phyloP scores from a whole-genome alignment of 2,797 vertebrate species.

The Mustela erminea region DNA sequence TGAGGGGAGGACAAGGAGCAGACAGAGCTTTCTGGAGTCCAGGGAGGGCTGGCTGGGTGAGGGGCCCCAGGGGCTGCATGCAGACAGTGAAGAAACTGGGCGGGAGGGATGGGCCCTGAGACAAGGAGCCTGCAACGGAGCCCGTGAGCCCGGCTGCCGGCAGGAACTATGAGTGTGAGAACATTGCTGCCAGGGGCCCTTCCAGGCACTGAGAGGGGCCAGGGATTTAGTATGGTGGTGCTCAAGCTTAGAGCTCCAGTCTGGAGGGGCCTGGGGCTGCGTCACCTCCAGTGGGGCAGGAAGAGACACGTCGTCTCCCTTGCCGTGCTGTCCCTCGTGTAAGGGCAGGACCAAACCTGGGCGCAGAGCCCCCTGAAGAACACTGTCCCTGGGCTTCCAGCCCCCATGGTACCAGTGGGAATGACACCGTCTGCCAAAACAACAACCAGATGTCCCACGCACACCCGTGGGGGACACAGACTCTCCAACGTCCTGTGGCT shows the following conservation, averaged over 20 bases:
- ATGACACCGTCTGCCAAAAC: not conserved
- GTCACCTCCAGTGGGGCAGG: not conserved
- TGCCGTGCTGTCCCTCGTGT: not conserved
- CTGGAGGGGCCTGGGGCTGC: not conserved
- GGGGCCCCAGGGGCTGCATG: not conserved
- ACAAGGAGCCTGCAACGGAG: not conserved
- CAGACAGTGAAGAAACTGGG: not conserved
- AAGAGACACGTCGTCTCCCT: accelerated
- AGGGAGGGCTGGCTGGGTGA: too few species aligned
- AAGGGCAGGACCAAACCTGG: not conserved
- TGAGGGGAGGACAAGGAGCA: not conserved
- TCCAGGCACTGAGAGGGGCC: not conserved
- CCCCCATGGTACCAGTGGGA: accelerated
- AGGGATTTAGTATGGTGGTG: accelerated
- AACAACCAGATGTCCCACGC: not conserved
- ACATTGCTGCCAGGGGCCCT: not conserved
- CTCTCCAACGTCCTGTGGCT: not conserved
- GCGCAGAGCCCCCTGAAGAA: not conserved
- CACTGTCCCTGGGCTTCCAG: not conserved
- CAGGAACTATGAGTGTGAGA: not conserved
- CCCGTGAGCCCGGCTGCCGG: not conserved
- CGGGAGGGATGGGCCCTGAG: not conserved
- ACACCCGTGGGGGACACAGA: accelerated
- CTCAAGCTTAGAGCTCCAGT: not conserved
- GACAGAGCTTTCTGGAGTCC: not conserved